Evolutionary conservation across 2,888 invertebrate genomes (phyloP).

Genomic region (Leptogaster cylindrica): DNA sequence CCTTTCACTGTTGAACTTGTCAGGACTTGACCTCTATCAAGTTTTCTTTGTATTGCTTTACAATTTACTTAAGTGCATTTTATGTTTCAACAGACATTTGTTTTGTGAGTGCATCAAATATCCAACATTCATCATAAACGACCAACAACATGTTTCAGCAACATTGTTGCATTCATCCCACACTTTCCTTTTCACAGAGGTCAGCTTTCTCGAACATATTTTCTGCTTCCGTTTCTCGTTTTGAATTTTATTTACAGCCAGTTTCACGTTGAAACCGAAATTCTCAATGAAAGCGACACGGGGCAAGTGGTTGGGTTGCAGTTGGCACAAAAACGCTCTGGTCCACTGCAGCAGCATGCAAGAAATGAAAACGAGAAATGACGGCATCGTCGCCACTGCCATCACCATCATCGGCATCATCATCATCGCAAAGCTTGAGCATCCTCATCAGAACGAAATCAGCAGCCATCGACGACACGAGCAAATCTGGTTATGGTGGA

Average conservation of each 20-base stretch:
- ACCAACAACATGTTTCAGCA: slow-evolving; percentile 1
- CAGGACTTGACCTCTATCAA: too few species aligned
- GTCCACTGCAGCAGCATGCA: background rate
- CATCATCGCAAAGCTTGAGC: too few species aligned
- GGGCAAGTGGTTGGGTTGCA: too few species aligned
- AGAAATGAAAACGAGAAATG: slow-evolving; percentile 17
- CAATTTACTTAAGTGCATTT: too few species aligned
- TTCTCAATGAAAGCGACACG: slow-evolving; percentile 3
- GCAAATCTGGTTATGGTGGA: slow-evolving; percentile 39
- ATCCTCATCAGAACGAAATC: slow-evolving; percentile 37
- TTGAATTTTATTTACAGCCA: background rate
- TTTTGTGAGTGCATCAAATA: too few species aligned
- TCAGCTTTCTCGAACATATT: background rate
- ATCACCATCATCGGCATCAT: too few species aligned
- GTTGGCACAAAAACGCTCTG: background rate
- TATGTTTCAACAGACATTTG: too few species aligned
- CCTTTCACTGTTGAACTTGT: too few species aligned
- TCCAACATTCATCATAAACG: too few species aligned
- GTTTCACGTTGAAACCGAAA: background rate
- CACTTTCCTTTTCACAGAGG: background rate
- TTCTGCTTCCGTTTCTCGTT: background rate
- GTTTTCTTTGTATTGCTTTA: too few species aligned
- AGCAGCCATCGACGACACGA: slow-evolving; percentile 41
- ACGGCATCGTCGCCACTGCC: slow-evolving; percentile 9
- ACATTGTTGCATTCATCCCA: background rate